A percentile compares a stretch with the other conserved stretches of the same genome.
Evolutionary conservation across 2,113 vertebrate species (phyloP).

Genomic region (Gopherus evgoodei): DNA sequence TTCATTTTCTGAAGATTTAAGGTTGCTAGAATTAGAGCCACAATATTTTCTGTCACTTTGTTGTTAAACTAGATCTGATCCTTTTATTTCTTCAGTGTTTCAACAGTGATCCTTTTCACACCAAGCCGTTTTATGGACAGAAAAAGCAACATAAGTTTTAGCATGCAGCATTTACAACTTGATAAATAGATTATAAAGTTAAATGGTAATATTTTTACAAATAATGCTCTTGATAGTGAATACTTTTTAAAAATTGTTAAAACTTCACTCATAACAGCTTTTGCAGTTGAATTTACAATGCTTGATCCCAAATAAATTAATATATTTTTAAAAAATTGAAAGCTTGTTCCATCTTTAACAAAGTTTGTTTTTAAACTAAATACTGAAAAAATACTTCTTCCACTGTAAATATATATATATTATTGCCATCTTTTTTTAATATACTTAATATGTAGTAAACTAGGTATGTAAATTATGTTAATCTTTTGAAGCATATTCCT

Average conservation of each 20-base stretch:
- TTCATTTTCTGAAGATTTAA: neutral
- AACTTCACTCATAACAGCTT: neutral
- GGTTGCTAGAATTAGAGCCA: too few relatives aligned
- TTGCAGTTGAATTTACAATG: neutral
- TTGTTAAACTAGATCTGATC: neutral
- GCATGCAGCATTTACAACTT: constrained; percentile 30
- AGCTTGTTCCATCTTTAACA: neutral
- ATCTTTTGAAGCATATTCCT: neutral
- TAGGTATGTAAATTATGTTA: neutral
- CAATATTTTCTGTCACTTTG: neutral
- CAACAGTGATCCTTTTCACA: neutral
- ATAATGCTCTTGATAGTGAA: neutral
- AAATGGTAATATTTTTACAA: neutral
- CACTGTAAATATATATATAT: neutral
- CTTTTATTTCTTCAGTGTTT: constrained; percentile 45
- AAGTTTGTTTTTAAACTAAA: neutral
- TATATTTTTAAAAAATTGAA: neutral
- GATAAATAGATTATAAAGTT: neutral
- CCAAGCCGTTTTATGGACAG: neutral
- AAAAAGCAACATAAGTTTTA: constrained; percentile 25
- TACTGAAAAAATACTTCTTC: neutral
- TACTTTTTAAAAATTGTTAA: neutral
- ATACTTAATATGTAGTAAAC: neutral
- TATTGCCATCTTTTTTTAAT: neutral
- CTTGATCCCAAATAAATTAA: neutral